Percentiles rank a stretch among this genome's conserved stretches.
These are phyloP conservation scores for Tolmerus cingulatus DNA, from an alignment of 2,888 invertebrate species.

Conservation along the genomic window DNA sequence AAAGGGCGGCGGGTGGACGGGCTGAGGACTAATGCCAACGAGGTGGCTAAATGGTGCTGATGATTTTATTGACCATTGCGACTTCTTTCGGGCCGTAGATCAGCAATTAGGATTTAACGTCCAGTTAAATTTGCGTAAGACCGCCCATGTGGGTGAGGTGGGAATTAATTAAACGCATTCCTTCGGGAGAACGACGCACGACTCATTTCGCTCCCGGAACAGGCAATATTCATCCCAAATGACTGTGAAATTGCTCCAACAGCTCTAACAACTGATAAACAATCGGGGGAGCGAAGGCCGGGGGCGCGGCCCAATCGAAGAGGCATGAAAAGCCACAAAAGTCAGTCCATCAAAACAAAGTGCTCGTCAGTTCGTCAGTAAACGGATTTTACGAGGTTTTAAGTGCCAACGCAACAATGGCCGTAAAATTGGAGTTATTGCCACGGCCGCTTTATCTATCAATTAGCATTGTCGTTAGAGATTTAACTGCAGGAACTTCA, in stretches of 20 bases:
- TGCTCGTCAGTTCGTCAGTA: not conserved
- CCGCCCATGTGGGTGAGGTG: not conserved
- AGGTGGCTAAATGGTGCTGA: constrained; percentile 32
- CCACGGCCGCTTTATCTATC: constrained; percentile 43
- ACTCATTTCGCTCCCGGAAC: not conserved
- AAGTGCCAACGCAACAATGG: constrained; percentile 6
- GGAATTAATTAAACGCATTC: constrained; percentile 14
- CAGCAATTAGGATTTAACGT: constrained; percentile 20
- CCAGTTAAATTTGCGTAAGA: not conserved
- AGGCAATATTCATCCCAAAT: not conserved
- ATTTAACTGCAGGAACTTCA: constrained; percentile 43
- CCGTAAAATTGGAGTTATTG: constrained; percentile 40
- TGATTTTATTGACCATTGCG: constrained; percentile 38
- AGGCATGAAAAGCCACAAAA: not conserved
- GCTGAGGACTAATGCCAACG: not conserved
- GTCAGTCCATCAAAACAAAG: constrained; percentile 21
- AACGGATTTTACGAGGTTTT: constrained; percentile 32
- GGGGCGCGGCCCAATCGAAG: not conserved
- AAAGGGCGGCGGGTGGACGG: not conserved
- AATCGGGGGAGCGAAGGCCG: not conserved
- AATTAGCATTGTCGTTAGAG: constrained; percentile 46
- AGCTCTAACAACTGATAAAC: not conserved
- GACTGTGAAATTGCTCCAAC: not conserved
- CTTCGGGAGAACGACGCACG: not conserved
- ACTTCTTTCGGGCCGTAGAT: constrained; percentile 22